Percentiles rank a stretch among this genome's conserved stretches.
phyloP scores from a whole-genome alignment of 2,113 vertebrate genomes.

The Bos taurus region DNA sequence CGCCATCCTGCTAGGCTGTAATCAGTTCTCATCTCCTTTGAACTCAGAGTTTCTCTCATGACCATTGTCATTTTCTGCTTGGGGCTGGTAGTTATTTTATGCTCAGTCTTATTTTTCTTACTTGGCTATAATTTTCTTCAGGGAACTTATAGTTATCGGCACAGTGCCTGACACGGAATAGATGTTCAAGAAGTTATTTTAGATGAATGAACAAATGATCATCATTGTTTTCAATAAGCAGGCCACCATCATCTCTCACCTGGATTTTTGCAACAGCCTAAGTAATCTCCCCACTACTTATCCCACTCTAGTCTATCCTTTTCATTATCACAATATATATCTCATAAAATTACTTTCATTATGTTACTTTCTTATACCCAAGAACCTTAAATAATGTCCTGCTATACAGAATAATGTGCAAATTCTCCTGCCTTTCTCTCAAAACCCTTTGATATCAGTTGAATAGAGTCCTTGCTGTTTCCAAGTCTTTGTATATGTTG shows the following conservation, averaged over 20 bases:
- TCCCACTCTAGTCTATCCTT: not conserved
- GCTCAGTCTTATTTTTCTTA: not conserved
- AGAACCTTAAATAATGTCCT: conserved; percentile 11
- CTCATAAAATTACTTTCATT: not conserved
- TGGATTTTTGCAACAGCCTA: not conserved
- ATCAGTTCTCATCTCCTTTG: not conserved
- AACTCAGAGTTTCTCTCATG: conserved; percentile 10
- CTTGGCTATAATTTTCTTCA: not conserved
- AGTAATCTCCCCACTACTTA: not conserved
- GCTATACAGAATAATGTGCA: not conserved
- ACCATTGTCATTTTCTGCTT: not conserved
- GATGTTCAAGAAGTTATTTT: conserved; percentile 19
- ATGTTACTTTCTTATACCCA: not conserved
- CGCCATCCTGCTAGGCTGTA: not conserved
- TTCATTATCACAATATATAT: not conserved
- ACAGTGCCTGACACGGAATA: not conserved
- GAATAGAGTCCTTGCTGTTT: not conserved
- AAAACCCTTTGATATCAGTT: not conserved
- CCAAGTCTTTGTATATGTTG: not conserved
- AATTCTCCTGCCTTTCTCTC: conserved; percentile 1
- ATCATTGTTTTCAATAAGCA: conserved; percentile 16
- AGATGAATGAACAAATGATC: not conserved
- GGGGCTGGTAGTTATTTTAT: not conserved
- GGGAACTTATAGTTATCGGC: not conserved
- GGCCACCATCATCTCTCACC: not conserved